Base-by-base conservation (phyloP, 2,888 invertebrate genomes). In the Sphaerophoria rueppellii region DNA sequence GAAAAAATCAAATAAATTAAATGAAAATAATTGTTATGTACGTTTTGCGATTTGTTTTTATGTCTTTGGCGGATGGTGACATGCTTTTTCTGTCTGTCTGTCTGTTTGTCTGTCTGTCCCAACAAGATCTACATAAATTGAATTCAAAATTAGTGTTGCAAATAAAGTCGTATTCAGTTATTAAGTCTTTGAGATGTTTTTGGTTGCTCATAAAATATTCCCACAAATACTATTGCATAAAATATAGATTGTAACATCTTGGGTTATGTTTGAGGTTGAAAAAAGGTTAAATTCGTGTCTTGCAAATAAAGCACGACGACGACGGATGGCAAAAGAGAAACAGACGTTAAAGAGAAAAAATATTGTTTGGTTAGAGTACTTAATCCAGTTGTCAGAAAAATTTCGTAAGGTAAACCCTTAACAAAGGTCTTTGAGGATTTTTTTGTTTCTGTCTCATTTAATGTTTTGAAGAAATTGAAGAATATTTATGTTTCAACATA, bases 21-120 rank as follows among this genome's bases (percentile, higher is more conserved):
- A 9, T 48, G 43, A 63, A 48, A 63, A 63, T 63, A 63, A 63
- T 63, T 63, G 63, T 35, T 55, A 48, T 40, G 60, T 48, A 48
- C 65, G 37, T 37, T 52, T 65, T 57, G 65, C 55, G n/a, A 54
- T 58, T 16, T 58, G 35, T 48, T 9, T 69, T 48, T 48, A 73
- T 79, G 54, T 40, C 24, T 34, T 9, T 54, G 60, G 52, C 37
- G 46, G 54, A 55, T 52, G 72, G 73, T 69, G 79, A 69, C 79
- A 69, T 69, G 61, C 3, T 24, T 6, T 52, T n/a, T 37, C 9
- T 58, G 9, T 12, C 16, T 60, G 40, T 40, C 6, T 58, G 5
- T 14, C 4, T 14, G 2, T n/a, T 14, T 57, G 40, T 4, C 7
- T 37, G 40, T 6, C 40, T 40, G 40, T 40, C 40, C 9, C 9